A percentile compares a stretch with the other conserved stretches of the same genome.
Conservation (phyloP, 2,888 invertebrate species). For the Chirona hameri region DNA sequence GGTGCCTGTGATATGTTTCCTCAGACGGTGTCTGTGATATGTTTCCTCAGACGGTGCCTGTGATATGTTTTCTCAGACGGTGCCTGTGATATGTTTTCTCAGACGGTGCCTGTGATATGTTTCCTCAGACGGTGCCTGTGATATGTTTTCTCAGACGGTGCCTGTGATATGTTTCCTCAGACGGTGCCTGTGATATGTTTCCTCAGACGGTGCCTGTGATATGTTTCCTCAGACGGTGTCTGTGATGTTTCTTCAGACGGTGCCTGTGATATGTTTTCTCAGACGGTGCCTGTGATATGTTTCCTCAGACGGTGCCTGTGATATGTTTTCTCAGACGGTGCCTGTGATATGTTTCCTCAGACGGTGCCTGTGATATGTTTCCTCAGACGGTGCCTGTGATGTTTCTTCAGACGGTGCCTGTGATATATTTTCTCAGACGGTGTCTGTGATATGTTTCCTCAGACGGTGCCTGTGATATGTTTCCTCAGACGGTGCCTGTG, state of each 20-base stretch:
- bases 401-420: not conserved
- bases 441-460: not conserved
- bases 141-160: not conserved
- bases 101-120: too few species aligned
- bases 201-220: not conserved
- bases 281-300: too few species aligned
- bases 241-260: not conserved
- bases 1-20: too few species aligned
- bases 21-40: not conserved
- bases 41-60: not conserved
- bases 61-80: not conserved
- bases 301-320: not conserved
- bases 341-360: not conserved
- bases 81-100: not conserved
- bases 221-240: not conserved
- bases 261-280: not conserved
- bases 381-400: not conserved
- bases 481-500: not conserved
- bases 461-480: too few species aligned
- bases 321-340: not conserved
- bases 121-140: not conserved
- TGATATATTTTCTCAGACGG: not conserved
- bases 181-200: too few species aligned
- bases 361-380: too few species aligned
- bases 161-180: not conserved